Base-by-base conservation (phyloP, 2,888 invertebrate genomes). In the Kryphioiulus occultus region DNA sequence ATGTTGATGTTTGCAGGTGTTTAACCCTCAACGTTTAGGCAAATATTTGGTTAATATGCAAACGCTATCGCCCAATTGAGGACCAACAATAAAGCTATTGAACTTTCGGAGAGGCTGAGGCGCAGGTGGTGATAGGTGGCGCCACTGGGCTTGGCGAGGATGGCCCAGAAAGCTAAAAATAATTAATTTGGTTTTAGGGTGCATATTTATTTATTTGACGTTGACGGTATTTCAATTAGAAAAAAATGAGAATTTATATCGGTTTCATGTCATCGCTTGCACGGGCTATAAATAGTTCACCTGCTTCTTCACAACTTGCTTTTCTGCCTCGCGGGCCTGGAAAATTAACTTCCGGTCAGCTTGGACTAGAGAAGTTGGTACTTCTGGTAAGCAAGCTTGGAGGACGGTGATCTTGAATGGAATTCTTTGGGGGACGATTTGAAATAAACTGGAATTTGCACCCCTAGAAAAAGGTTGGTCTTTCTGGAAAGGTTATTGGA, bases 41-140 rank as follows among this genome's bases (percentile, higher is more conserved):
- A 59, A 59, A 59, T 59, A 59, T 59, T 59, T 59, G 59, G 59
- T 59, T 59, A 59, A 59, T 59, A 59, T 59, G 59, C 59, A 59
- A 59, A 59, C 59, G 59, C 59, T 59, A 59, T 59, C 59, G n/a
- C 22, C 7, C 22, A 59, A 59, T 59, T 59, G 59, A 59, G 59
- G 59, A 1, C 59, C 59, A 59, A 59, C n/a, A 9, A 59, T 22
- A 22, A 59, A 59, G 59, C 22, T 59, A 59, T 59, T 59, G 59
- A 59, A 59, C 59, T 59, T 59, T n/a, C 22, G 9, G 59, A 22
- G 22, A 59, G 22, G 22, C 59, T 59, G 59, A 19, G 22, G 22
- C 0, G 59, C 59, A 59, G 59, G 59, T 59, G 59, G 22, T 59
- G 59, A 59, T 59, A 59, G 59, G 22, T 59, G 59, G 59, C 59